These are phyloP conservation scores for Columba livia DNA, from an alignment of 2,113 vertebrate genomes.

Conservation along the genomic window DNA sequence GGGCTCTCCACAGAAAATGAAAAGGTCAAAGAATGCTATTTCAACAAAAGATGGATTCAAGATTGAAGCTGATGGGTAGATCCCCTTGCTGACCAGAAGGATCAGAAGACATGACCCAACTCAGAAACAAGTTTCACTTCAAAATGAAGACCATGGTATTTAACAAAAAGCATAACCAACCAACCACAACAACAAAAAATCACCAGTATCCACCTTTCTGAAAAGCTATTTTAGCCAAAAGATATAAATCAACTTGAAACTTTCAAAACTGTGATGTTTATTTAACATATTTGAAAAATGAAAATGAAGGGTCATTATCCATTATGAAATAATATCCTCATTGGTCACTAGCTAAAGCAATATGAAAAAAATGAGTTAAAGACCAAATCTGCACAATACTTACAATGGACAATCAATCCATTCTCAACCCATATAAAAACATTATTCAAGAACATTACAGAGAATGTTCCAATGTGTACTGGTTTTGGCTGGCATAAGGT, in stretches of 20 bases:
- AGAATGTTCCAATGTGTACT: not conserved
- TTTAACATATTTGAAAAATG: not conserved
- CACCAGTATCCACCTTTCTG: not conserved
- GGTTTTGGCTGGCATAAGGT: not conserved
- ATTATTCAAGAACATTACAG: not conserved
- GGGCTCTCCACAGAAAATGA: not conserved
- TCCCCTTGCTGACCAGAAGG: not conserved
- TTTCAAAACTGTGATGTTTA: not conserved
- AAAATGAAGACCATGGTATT: not conserved
- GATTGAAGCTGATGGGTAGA: not conserved
- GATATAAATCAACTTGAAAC: not conserved
- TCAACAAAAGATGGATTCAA: not conserved
- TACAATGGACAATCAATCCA: not conserved
- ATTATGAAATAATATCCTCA: not conserved
- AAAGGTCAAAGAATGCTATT: not conserved
- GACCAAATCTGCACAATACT: not conserved
- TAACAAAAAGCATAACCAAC: not conserved
- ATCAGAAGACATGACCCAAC: constrained; percentile 3
- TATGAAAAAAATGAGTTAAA: not conserved
- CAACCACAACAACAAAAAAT: not conserved
- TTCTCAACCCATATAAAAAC: not conserved
- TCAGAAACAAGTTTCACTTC: not conserved
- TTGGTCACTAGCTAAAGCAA: not conserved
- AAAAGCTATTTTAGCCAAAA: not conserved
- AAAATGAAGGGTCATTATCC: not conserved